These are phyloP conservation scores for Heliornis fulica DNA, from an alignment of 2,113 vertebrate species.

Conservation along the genomic window DNA sequence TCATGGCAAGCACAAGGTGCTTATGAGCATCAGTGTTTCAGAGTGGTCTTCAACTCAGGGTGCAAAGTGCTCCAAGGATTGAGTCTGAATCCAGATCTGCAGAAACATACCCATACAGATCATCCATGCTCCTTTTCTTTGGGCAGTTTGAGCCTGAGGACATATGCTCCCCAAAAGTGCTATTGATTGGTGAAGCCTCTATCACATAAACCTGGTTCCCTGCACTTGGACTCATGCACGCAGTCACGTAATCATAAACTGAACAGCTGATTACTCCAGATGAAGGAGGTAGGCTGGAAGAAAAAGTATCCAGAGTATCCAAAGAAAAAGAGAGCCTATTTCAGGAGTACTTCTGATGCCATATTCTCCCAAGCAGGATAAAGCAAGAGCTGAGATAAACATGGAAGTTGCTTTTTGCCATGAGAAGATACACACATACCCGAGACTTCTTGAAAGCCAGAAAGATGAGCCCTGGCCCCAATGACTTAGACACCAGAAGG, in stretches of 20 bases:
- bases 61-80: neutral
- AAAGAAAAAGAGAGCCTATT: neutral
- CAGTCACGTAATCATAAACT: neutral
- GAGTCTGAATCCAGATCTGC: neutral
- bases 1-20: fast-evolving
- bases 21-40: fast-evolving
- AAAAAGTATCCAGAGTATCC: neutral
- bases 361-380: neutral
- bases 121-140: neutral
- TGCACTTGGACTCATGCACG: fast-evolving
- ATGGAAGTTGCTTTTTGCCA: neutral
- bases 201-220: neutral
- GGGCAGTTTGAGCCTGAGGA: neutral
- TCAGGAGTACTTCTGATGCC: neutral
- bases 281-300: neutral
- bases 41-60: neutral
- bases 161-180: neutral
- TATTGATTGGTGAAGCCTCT: neutral
- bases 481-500: neutral
- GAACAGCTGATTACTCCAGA: neutral
- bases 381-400: neutral
- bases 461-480: neutral
- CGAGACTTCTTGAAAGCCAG: neutral
- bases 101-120: fast-evolving
- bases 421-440: neutral